Base-by-base conservation (phyloP, 2,797 vertebrate species). In the Chaunax sp. region DNA sequence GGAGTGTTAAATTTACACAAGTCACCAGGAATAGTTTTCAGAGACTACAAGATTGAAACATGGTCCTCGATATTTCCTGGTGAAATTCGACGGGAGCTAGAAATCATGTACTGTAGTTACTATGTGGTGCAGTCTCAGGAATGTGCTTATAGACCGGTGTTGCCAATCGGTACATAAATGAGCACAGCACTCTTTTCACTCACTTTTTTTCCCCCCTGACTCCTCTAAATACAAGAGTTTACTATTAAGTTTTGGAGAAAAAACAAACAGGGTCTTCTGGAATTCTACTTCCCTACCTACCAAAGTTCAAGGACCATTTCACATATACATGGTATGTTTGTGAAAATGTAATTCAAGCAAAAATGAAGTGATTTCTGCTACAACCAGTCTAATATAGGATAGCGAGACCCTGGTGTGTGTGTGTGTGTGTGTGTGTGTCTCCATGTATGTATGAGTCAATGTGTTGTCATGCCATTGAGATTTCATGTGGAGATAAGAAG, bases 401-500 rank as follows among this genome's bases (percentile, higher is more conserved):
- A 43, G 69, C 37, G 51, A 23, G 23, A 55, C 19, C 44, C 37
- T 65, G 13, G 54, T 58, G 54, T 64, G 56, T 52, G 19, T 68
- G 50, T 43, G 43, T 74, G 33, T 45, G 43, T 38, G 58, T 38
- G 43, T 20, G 56, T 45, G 41, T 53, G 70, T 76, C 8, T 30
- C 4, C 8, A 65, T 68, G 41, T 61, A 47, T 69, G 44, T 74
- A 68, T 44, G 38, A 19, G 51, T 37, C 7, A 35, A 20, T 35
- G 28, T 52, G 26, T 33, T 54, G 71, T 80, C 70, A 71, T 85
- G 77, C 80, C 51, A 65, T 60, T 69, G 70, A 86, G 82, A 88
- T 86, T 82, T 82, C 81, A 80, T 81, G 78, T 82, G 77, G 83
- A 81, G 86, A 89, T 85, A 75, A 85, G 82, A 85, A 83, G 85